phyloP scores from a whole-genome alignment of 2,888 invertebrate species.

The Frankliniella fusca region DNA sequence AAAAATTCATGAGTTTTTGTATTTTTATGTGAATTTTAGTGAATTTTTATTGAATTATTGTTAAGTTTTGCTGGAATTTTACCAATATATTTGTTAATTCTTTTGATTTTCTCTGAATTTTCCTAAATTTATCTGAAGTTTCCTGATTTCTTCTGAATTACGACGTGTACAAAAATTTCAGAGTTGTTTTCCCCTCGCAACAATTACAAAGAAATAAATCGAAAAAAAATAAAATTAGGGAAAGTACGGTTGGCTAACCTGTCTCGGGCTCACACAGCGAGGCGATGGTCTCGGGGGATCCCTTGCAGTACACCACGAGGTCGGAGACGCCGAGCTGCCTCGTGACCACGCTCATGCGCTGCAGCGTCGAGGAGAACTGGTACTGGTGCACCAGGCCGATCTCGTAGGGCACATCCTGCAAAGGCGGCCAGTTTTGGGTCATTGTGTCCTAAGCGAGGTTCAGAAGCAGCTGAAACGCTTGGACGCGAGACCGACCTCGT shows the following conservation, averaged over 20 bases:
- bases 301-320: constrained; percentile 54
- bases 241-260: constrained; percentile 40
- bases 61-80: too few species aligned
- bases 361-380: constrained; percentile 54
- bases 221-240: too few species aligned
- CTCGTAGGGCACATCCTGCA: constrained; percentile 41
- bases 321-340: constrained; percentile 41
- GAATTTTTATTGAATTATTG: too few species aligned
- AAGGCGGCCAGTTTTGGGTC: constrained; percentile 42
- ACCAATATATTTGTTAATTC: too few species aligned
- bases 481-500: not conserved
- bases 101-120: too few species aligned
- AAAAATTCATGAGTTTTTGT: too few species aligned
- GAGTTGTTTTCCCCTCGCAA: too few species aligned
- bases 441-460: not conserved
- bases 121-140: too few species aligned
- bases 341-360: constrained; percentile 56
- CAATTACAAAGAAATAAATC: too few species aligned
- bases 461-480: not conserved
- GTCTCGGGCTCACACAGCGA: constrained; percentile 49
- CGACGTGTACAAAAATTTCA: too few species aligned
- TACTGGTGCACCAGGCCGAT: constrained; percentile 55
- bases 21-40: too few species aligned
- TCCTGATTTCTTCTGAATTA: too few species aligned
- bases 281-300: constrained; percentile 55